Conservation (phyloP, 1,140 invertebrate genomes). For the Conus ventricosus region DNA sequence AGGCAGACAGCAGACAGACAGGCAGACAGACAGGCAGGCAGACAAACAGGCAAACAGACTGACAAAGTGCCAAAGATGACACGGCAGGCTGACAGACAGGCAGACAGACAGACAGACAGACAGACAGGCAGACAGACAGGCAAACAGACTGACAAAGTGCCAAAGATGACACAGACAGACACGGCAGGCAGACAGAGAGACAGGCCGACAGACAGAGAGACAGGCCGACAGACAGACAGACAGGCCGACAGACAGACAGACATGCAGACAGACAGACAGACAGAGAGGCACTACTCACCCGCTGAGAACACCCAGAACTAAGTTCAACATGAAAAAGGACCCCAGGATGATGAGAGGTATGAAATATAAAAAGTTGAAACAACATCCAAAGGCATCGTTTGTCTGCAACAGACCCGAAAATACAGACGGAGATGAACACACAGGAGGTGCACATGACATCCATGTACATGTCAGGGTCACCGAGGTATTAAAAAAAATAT, state of each 20-base stretch:
- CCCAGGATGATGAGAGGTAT: constrained; percentile 99
- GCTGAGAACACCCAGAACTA: constrained; percentile 99
- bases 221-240: background rate
- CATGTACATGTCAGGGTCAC: too few relatives aligned
- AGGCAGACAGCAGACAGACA: background rate
- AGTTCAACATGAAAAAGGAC: constrained; percentile 99
- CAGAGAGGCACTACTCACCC: constrained; percentile 84
- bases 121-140: too few relatives aligned
- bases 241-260: background rate
- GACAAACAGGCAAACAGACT: too few relatives aligned
- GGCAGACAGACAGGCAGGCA: constrained; percentile 13
- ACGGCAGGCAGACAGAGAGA: background rate
- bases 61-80: too few relatives aligned
- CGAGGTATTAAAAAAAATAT: constrained; percentile 89
- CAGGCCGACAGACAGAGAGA: background rate
- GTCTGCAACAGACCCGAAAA: constrained; percentile 81
- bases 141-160: too few relatives aligned
- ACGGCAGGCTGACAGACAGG: too few relatives aligned
- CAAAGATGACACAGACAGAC: too few relatives aligned
- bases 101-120: too few relatives aligned
- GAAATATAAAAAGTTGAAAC: constrained; percentile 99
- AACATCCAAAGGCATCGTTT: constrained; percentile 98
- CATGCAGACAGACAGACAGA: constrained; percentile 11
- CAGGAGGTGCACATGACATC: too few relatives aligned
- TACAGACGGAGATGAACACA: too few relatives aligned